Base-by-base conservation (phyloP, 2,113 vertebrate species). In the Petroica traversi region DNA sequence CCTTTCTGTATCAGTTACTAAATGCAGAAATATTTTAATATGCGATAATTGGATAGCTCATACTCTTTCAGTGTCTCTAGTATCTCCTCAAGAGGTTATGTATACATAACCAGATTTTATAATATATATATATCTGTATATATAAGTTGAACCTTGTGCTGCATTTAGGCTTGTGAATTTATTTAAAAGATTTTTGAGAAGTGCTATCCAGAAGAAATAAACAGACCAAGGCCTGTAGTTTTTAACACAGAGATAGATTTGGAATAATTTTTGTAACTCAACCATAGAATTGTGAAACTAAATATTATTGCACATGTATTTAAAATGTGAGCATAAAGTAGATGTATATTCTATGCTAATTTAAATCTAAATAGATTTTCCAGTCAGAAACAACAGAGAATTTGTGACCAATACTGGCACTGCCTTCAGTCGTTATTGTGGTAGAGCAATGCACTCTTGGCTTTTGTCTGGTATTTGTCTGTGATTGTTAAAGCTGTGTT, bases 81-180 rank as follows among this genome's bases (percentile, higher is more conserved):
- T 66, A 25, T 49, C 43, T 75, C 14, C 22, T 36, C 19, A 20
- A 15, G 24, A 64, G 38, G 8, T 40, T n/a, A 12, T 23, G 3
- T n/a, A 14, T 23, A 23, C 72, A 36, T 45, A 49, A 41, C 11
- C 5, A 23, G n/a, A 46, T n/a, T 1, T 20, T 28, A 22, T 18
- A 45, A 14, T 38, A 11, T 14, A 1, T n/a, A 4, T 45, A 12
- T 17, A 2, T 69, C n/a, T n/a, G n/a, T n/a, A n/a, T n/a, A n/a
- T n/a, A n/a, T n/a, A n/a, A 12, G 7, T 33, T 68, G 24, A 36
- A 69, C 28, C 40, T 77, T 41, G 26, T 29, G 11, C 52, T 74
- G 9, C 29, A 31, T n/a, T 81, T 75, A 71, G 20, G 29, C 33
- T 62, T 88, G 38, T 45, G 33, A 61, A 46, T 64, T 71, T 58